These are phyloP conservation scores for Ictalurus furcatus DNA, from an alignment of 2,113 vertebrate species.

Conservation along the genomic window DNA sequence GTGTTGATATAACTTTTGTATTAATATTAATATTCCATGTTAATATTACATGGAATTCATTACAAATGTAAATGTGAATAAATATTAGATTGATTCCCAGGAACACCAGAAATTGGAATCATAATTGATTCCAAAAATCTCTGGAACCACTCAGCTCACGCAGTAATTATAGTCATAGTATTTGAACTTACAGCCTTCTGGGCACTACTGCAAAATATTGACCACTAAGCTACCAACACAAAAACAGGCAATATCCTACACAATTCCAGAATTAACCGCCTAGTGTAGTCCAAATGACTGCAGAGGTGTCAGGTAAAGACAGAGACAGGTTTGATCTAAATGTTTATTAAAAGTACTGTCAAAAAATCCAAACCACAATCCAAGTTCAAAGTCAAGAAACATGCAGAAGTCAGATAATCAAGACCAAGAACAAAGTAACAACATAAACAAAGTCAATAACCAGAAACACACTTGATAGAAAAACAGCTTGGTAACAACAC, in stretches of 20 bases:
- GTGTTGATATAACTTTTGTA: not conserved
- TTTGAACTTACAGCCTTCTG: not conserved
- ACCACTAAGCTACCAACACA: not conserved
- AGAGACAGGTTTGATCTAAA: not conserved
- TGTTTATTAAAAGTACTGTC: not conserved
- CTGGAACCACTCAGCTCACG: too few species aligned
- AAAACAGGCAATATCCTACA: not conserved
- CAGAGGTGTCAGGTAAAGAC: not conserved
- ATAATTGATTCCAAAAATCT: too few species aligned
- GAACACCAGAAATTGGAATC: too few species aligned
- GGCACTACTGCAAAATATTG: not conserved
- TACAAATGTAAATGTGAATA: not conserved
- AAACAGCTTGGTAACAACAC: not conserved
- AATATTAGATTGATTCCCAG: not conserved
- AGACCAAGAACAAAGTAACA: not conserved
- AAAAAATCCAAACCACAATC: not conserved
- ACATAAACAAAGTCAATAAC: not conserved
- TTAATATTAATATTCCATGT: too few species aligned
- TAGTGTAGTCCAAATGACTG: not conserved
- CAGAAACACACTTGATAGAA: not conserved
- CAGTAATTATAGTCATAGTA: too few species aligned
- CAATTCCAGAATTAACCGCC: not conserved
- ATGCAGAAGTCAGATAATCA: not conserved
- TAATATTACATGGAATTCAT: not conserved
- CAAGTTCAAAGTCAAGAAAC: not conserved